Conservation (phyloP, 2,888 invertebrate species). For the Diloba caeruleocephala region DNA sequence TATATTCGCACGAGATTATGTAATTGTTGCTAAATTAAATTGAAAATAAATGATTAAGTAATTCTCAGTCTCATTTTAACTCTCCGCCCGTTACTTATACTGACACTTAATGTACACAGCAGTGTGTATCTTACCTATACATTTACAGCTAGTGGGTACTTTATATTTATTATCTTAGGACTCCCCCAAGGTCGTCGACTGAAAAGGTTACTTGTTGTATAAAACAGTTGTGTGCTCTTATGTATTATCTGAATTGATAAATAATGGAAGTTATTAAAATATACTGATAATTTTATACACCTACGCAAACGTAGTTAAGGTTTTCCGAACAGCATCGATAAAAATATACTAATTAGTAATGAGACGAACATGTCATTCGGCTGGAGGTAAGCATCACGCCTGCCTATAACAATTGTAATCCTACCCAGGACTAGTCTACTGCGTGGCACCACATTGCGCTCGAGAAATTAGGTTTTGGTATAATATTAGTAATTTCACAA, state of each 20-base stretch:
- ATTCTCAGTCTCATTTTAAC: slow-evolving; percentile 1
- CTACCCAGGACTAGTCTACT: too few species aligned
- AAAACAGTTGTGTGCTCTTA: slow-evolving; percentile 24
- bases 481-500: too few species aligned
- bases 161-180: slow-evolving; percentile 44
- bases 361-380: too few species aligned
- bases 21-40: neutral
- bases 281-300: neutral
- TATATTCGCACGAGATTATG: neutral
- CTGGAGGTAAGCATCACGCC: too few species aligned
- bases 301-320: too few species aligned
- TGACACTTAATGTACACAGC: slow-evolving; percentile 25
- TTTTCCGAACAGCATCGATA: too few species aligned
- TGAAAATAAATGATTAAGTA: slow-evolving; percentile 4
- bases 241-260: slow-evolving; percentile 4
- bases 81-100: slow-evolving; percentile 34
- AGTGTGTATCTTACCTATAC: slow-evolving; percentile 17
- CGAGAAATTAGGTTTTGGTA: too few species aligned
- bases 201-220: slow-evolving; percentile 21
- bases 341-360: too few species aligned
- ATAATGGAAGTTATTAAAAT: neutral
- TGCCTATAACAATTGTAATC: too few species aligned
- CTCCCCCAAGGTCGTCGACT: slow-evolving; percentile 47
- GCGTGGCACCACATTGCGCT: too few species aligned
- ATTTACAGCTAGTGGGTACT: slow-evolving; percentile 35